Evolutionary conservation across 2,888 invertebrate genomes (phyloP).

Genomic region (Heliconius erato): DNA sequence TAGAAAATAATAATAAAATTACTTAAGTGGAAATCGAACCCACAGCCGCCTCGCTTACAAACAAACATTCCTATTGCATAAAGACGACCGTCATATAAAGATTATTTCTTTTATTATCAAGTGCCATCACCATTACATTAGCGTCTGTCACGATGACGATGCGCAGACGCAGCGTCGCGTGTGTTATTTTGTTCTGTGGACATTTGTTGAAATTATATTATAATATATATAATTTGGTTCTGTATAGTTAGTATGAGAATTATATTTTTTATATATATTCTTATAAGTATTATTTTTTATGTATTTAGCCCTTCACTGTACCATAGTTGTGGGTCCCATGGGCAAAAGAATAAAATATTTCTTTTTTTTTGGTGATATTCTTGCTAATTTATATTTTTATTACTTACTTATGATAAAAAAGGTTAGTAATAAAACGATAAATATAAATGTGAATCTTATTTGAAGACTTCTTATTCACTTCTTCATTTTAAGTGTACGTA

Average conservation of each 20-base stretch:
- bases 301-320: too few relatives aligned
- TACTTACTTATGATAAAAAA: too few relatives aligned
- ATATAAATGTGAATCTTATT: too few relatives aligned
- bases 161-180: constrained; percentile 64
- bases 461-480: too few relatives aligned
- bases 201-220: constrained; percentile 22
- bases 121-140: constrained; percentile 57
- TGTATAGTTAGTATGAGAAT: not conserved
- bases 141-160: constrained; percentile 72
- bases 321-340: too few relatives aligned
- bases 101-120: constrained; percentile 53
- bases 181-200: constrained; percentile 58
- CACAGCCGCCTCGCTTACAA: not conserved
- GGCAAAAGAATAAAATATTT: too few relatives aligned
- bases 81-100: not conserved
- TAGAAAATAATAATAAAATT: not conserved
- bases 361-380: too few relatives aligned
- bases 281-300: too few relatives aligned
- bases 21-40: not conserved
- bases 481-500: too few relatives aligned
- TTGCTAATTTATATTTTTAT: too few relatives aligned
- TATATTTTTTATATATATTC: not conserved
- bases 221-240: not conserved
- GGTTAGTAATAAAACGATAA: too few relatives aligned
- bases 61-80: not conserved